These are phyloP conservation scores for Campoletis sonorensis DNA, from an alignment of 1,140 invertebrate genomes.

Conservation along the genomic window DNA sequence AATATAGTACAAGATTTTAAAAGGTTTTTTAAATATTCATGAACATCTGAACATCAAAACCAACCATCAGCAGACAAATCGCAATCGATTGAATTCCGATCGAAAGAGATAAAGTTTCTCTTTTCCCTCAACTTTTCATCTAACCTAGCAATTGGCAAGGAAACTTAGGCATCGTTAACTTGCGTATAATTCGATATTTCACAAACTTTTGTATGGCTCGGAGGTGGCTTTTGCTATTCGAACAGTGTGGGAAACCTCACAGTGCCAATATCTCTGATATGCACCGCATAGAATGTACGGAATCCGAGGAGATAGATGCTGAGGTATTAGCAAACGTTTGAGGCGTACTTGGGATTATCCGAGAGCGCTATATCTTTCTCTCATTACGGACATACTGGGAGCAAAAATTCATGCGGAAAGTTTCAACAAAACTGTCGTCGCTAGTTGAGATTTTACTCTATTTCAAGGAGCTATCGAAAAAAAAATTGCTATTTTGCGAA, in stretches of 20 bases:
- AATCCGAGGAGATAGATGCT: slow-evolving; percentile 13
- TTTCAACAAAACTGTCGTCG: not conserved
- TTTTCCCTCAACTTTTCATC: no score
- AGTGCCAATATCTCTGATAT: slow-evolving; percentile 1
- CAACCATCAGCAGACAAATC: no score
- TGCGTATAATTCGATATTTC: not conserved
- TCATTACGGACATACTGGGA: not conserved
- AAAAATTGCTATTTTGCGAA: no score
- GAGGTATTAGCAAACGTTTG: not conserved
- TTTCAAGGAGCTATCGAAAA: no score
- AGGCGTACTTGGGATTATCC: not conserved
- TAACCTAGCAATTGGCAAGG: no score
- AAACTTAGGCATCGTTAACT: not conserved
- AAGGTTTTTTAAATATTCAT: no score
- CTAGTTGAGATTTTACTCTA: no score
- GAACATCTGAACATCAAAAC: no score
- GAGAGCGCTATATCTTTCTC: not conserved
- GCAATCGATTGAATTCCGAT: no score
- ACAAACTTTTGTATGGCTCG: not conserved
- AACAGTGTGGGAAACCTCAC: not conserved
- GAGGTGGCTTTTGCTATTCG: not conserved
- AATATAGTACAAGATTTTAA: no score
- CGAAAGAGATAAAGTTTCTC: no score
- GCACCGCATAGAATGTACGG: slow-evolving; percentile 16
- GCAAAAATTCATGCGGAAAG: not conserved